Base-by-base conservation (phyloP, 2,113 vertebrate species). In the Ammodytes dubius region DNA sequence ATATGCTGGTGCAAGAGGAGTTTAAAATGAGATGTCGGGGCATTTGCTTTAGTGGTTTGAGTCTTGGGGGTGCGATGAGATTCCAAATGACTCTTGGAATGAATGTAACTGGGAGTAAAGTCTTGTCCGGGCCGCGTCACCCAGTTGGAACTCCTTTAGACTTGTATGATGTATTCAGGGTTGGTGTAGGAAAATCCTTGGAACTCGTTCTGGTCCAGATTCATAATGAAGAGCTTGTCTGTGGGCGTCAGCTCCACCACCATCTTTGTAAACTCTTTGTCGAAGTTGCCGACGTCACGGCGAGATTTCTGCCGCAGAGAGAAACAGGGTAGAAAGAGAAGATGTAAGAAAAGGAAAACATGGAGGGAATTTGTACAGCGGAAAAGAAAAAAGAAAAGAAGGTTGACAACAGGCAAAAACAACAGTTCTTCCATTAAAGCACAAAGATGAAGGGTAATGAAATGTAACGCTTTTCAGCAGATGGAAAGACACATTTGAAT, bases 181-280 rank as follows among this genome's bases (percentile, higher is more conserved):
- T 99, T 99, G 71, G 97, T 98, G 94, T 98, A 99, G 88, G 98
- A 99, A 95, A 99, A 99, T 83, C 98, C 98, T 71, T 97, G 97
- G 92, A 99, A 99, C 92, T 99, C 98, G 54, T 97, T 98, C 94
- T 99, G 98, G 95, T 99, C 98, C 95, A 99, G 96, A 93, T 99
- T 99, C 98, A 99, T 99, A 94, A 99, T 99, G 96, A 99, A 99
- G 93, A 99, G 98, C 94, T 99, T 99, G 95, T 99, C 98, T 1
- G 98, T 99, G 71, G 98, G 98, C 0, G 98, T 99, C 88, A 99
- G 96, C 81, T 99, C 97, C 91, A 99, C 97, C 4, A 94, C 96
- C 96, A 99, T 98, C 91, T 97, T 96, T 81, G 98, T 99, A 94
- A 99, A 99, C 96, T 99, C 98, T 84, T 97, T 99, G 95, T 99